Conservation (phyloP, 2,888 invertebrate species). For the Colostygia pectinataria region DNA sequence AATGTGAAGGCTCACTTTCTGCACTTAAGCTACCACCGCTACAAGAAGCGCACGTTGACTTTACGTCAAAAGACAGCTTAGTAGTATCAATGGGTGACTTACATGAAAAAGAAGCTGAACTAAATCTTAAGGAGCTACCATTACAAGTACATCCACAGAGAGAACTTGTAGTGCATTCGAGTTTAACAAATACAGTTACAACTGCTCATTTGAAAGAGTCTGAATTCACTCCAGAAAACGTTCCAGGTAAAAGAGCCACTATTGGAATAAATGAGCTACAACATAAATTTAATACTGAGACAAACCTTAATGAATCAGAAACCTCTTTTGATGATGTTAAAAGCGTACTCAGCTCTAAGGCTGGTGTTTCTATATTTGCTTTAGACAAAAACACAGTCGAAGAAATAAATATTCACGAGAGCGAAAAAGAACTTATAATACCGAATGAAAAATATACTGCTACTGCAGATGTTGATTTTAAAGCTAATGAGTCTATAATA, state of each 20-base stretch:
- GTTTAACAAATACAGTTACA: conserved; percentile 83
- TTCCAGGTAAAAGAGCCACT: conserved; percentile 80
- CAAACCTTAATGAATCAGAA: conserved; percentile 85
- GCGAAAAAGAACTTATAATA: conserved; percentile 81
- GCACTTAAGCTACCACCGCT: conserved; percentile 82
- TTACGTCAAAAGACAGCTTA: conserved; percentile 85
- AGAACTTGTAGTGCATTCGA: conserved; percentile 69
- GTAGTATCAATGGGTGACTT: conserved; percentile 78
- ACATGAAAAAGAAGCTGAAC: conserved; percentile 86
- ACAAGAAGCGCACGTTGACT: conserved; percentile 84
- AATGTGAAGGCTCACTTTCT: conserved; percentile 85
- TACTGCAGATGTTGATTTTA: conserved; percentile 83
- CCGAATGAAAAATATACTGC: conserved; percentile 76
- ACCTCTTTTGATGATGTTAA: conserved; percentile 69
- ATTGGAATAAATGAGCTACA: conserved; percentile 84
- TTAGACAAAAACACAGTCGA: conserved; percentile 84
- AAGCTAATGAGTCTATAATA: conserved; percentile 83
- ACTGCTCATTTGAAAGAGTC: conserved; percentile 86
- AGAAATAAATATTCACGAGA: conserved; percentile 85
- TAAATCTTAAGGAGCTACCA: conserved; percentile 64
- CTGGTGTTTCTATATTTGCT: conserved; percentile 75
- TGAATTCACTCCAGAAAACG: conserved; percentile 73
- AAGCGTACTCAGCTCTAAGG: conserved; percentile 64
- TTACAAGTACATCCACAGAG: conserved; percentile 54
- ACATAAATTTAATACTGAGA: conserved; percentile 83